phyloP scores from a whole-genome alignment of 2,797 vertebrate species.

The Notolabrus celidotus region DNA sequence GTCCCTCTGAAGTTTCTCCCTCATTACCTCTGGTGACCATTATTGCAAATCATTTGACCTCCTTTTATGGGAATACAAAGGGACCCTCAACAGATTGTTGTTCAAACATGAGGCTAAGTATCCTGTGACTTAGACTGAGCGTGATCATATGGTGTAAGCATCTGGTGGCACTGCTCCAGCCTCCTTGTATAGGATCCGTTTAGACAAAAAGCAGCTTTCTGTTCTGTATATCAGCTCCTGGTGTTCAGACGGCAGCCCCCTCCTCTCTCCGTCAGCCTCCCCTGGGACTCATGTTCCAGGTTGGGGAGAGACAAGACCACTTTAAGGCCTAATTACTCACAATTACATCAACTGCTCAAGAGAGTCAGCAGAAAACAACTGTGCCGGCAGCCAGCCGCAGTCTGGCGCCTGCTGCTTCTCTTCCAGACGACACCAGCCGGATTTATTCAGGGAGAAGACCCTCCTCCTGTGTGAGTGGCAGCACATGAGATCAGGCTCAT shows the following conservation, averaged over 20 bases:
- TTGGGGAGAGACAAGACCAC: slow-evolving; percentile 72
- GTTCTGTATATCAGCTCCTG: slow-evolving; percentile 22
- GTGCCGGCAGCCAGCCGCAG: slow-evolving; percentile 58
- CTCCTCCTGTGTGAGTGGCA: slow-evolving; percentile 10
- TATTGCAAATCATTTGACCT: not conserved
- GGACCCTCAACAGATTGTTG: not conserved
- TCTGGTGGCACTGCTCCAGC: slow-evolving; percentile 50
- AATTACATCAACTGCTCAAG: slow-evolving; percentile 73
- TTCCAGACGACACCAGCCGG: slow-evolving; percentile 20
- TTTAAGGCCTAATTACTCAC: slow-evolving; percentile 79
- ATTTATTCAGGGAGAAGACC: slow-evolving; percentile 17
- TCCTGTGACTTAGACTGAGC: slow-evolving; percentile 13
- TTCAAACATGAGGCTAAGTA: slow-evolving; percentile 10
- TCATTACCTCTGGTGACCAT: not conserved
- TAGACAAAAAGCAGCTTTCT: slow-evolving; percentile 43
- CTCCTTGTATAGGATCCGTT: slow-evolving; percentile 46
- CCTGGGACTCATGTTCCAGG: slow-evolving; percentile 63
- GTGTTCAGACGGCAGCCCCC: slow-evolving; percentile 21
- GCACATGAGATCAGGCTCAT: not conserved
- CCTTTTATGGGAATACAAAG: slow-evolving; percentile 7
- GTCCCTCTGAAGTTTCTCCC: slow-evolving; percentile 68
- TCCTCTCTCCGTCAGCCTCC: slow-evolving; percentile 25
- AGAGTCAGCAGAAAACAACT: slow-evolving; percentile 72
- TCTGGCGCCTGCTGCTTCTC: slow-evolving; percentile 47
- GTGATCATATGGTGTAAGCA: slow-evolving; percentile 58